Conservation (phyloP, 1,140 invertebrate species). For the Drosophila ogumai region DNA sequence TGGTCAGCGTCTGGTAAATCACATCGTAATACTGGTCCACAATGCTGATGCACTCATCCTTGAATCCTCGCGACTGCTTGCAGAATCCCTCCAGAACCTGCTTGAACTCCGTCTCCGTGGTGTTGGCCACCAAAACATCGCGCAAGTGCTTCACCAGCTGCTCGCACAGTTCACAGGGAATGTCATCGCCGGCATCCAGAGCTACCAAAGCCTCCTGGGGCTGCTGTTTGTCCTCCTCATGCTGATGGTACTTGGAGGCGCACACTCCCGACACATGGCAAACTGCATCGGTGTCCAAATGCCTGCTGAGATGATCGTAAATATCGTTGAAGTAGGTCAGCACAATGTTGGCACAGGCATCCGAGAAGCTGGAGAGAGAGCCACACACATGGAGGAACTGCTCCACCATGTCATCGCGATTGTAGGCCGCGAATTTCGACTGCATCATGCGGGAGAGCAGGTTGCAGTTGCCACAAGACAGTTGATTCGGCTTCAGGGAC, state of each 20-base stretch:
- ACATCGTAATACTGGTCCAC: slow-evolving; percentile 91
- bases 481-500: slow-evolving; percentile 27
- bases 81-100: slow-evolving; percentile 91
- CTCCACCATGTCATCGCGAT: slow-evolving; percentile 87
- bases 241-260: slow-evolving; percentile 87
- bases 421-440: slow-evolving; percentile 86
- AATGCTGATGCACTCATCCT: slow-evolving; percentile 88
- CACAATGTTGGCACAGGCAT: slow-evolving; percentile 91
- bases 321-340: slow-evolving; percentile 90
- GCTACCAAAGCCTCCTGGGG: slow-evolving; percentile 86
- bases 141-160: slow-evolving; percentile 91
- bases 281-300: slow-evolving; percentile 88
- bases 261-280: slow-evolving; percentile 92
- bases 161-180: slow-evolving; percentile 94
- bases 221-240: slow-evolving; percentile 85
- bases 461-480: slow-evolving; percentile 87
- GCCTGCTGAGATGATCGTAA: slow-evolving; percentile 87
- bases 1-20: slow-evolving; percentile 90
- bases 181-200: slow-evolving; percentile 86
- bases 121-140: slow-evolving; percentile 93
- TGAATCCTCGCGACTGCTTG: slow-evolving; percentile 90
- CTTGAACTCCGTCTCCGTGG: slow-evolving; percentile 93
- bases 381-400: slow-evolving; percentile 88
- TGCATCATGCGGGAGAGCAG: slow-evolving; percentile 86
- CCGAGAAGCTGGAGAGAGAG: slow-evolving; percentile 89